Base-by-base conservation (phyloP, 2,113 vertebrate species). In the Proteles cristata region DNA sequence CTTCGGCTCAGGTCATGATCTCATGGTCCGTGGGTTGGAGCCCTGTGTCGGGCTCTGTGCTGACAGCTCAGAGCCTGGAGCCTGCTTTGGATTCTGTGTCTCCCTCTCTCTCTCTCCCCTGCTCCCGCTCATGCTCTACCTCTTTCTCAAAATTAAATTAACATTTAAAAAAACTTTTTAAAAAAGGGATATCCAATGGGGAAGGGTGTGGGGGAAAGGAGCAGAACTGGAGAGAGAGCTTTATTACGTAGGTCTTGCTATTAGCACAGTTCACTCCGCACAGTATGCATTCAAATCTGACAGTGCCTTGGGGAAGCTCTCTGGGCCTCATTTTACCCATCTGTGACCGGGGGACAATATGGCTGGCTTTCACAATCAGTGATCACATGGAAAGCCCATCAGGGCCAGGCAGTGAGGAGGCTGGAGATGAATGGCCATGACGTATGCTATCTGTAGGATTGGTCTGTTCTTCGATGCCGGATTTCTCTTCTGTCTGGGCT, bases 201-300 rank as follows among this genome's bases (percentile, higher is more conserved):
- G 31, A 76, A 77, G 15, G 19, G 19, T 3, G 0, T 5, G 2
- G 8, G 19, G n/a, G 9, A 63, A 68, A 61, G 33, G 48, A 3
- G 16, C n/a, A 58, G 63, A 4, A 28, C 15, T 53, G 16, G 12
- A 4, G 68, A 31, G 10, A 35, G 26, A 39, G 7, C 8, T 43
- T 2, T 4, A 1, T 68, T 25, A 3, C 2, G 2, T 15, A 45
- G 43, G 53, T 16, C 35, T 80, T 39, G 6, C 17, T 31, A 0
- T 28, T 23, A 39, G 33, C n/a, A n/a, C 33, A 9, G 6, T 63
- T 17, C 17, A 1, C 11, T 33, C 15, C 4, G 1, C 21, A 10
- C 3, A 14, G 23, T 1, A 1, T 1, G 2, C 11, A 0, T 43
- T 76, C 39, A n/a, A 10, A 10, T 35, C 48, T 28, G 76, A 11